Evolutionary conservation across 2,113 vertebrate genomes (phyloP), one percentile per base, ranked within the genome.

Genomic region (Bubo scandiacus): DNA sequence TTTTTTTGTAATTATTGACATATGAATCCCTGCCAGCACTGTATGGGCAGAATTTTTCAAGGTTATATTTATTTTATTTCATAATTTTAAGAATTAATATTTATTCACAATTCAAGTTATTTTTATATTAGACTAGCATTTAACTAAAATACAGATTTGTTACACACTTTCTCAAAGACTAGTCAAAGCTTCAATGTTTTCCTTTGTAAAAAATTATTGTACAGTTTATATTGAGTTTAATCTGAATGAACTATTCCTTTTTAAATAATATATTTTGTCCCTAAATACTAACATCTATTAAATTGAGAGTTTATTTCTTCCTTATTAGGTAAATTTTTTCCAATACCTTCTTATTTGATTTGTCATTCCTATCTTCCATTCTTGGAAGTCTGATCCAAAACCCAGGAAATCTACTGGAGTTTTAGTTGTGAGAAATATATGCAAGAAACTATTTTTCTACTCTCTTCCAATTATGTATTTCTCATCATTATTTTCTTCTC

Each of bases 401-500:
- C 34, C 65, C 47, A 78, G 80, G 66, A 94, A 94, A 96, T 61
- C 30, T 68, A 32, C 15, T 57, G 43, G 65, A 75, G 23, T 49
- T 57, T 65, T 57, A 91, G 20, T 27, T 89, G 38, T 54, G 67
- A 86, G n/a, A 71, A 92, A 83, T 87, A 59, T 84, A 74, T 62
- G 22, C 82, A 88, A 77, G 38, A n/a, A 92, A n/a, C 11, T 87
- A 10, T 72, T 95, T 86, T 87, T 80, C 19, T 77, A 11, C 81
- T 81, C 47, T 38, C 40, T 93, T 91, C 70, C 62, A 82, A 38
- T 49, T 82, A 40, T 1, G 27, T 70, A 86, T 88, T 94, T 68
- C 45, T 93, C 43, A 54, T 57, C 54, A 58, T 91, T 92, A 88
- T 96, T 97, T 94, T 68, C 57, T 82, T 54, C 42, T 75, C 68